phyloP scores from a whole-genome alignment of 2,797 vertebrate genomes.

The Alfaro cultratus region DNA sequence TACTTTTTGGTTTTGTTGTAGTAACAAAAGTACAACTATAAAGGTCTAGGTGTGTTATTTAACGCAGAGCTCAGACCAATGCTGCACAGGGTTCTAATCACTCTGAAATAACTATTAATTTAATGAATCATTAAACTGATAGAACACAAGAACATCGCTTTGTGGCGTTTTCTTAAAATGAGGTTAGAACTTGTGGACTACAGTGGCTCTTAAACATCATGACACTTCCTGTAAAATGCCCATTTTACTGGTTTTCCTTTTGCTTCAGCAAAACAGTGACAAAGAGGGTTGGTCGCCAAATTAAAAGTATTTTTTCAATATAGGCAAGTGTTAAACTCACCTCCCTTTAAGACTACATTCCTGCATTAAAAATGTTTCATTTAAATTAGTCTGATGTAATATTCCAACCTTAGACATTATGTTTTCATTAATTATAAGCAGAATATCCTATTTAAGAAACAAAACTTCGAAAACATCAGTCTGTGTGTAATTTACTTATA shows the following conservation, averaged over 20 bases:
- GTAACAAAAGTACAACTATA: background rate
- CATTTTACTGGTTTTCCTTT: background rate
- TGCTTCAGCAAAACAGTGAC: background rate
- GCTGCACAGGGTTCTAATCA: constrained; percentile 39
- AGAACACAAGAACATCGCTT: constrained; percentile 22
- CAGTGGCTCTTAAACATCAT: background rate
- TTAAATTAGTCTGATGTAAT: background rate
- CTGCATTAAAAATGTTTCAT: background rate
- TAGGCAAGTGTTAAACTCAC: background rate
- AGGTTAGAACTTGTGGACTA: constrained; percentile 32
- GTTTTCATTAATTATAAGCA: background rate
- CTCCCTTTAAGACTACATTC: too few species aligned
- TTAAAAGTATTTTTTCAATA: background rate
- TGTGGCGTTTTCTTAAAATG: constrained; percentile 29
- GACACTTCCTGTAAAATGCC: background rate
- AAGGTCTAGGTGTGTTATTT: background rate
- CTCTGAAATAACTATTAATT: constrained; percentile 54
- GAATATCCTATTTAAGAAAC: background rate
- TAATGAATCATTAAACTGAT: constrained; percentile 61
- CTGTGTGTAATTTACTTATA: background rate
- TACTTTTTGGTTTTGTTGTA: background rate
- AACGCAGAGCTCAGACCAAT: constrained; percentile 22
- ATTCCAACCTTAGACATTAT: background rate
- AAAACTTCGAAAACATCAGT: background rate
- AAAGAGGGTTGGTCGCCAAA: background rate